Base-by-base conservation (phyloP, 2,888 invertebrate species). In the Mesochorus sp. region DNA sequence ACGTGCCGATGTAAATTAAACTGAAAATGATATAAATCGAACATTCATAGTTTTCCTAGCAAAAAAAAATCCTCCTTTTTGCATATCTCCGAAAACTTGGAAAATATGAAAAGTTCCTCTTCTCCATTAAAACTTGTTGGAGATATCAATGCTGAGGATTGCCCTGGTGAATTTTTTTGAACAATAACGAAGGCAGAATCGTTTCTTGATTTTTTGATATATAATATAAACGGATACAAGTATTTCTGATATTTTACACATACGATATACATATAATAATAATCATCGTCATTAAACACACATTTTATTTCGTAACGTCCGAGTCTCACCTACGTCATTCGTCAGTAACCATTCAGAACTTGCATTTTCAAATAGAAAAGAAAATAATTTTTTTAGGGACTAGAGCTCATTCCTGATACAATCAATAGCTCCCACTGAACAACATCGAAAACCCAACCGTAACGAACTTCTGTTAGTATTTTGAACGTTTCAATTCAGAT, bases 191-290 rank as follows among this genome's bases (percentile, higher is more conserved):
- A 34, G 5, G 8, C 19, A 12, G 5, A 28, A 39, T 6, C 14
- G 10, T 53, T 73, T 3, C 28, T 72, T 28, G 47, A 57, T 73
- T 28, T 64, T 68, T 77, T 57, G 47, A 68, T 73, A 68, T 77
- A 73, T 77, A 77, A 73, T 77, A 68, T 73, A 73, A 77, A 77
- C 73, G 73, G 57, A 64, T 73, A 77, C 77, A 73, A 73, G 37
- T 67, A 68, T 68, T 77, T 64, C 62, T 51, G 55, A 51, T 68
- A 77, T 77, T 64, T 55, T 68, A 67, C 73, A 73, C 68, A 57
- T 42, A 64, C 49, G 55, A 26, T 59, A 51, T 70, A n/a, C n/a
- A n/a, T n/a, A n/a, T n/a, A n/a, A n/a, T n/a, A n/a, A n/a, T n/a
- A n/a, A n/a, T n/a, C n/a, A n/a, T n/a, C n/a, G 26, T 49, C 57